Base-by-base conservation (phyloP, 2,888 invertebrate genomes). In the Timema cristinae region DNA sequence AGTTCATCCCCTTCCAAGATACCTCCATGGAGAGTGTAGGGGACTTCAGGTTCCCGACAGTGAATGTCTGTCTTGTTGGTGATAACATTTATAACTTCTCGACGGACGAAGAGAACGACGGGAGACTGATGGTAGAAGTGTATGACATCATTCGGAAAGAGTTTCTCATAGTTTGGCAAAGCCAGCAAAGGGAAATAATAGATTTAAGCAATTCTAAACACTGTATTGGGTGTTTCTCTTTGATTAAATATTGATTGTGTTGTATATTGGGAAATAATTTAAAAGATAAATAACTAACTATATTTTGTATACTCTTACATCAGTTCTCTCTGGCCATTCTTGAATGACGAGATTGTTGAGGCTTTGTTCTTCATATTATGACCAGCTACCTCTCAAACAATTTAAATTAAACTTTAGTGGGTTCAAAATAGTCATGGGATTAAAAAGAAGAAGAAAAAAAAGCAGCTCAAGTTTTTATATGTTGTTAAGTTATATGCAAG, bases 81-180 rank as follows among this genome's bases (percentile, higher is more conserved):
- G 63, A 71, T 49, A 52, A 48, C n/a, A 75, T 75, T 47, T 75
- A 67, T 52, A 66, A 68, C 15, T 75, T 75, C 56, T 70, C 72
- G 10, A 67, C 72, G 13, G 72, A 75, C 69, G 68, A 72, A 7
- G 48, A 56, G 10, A 51, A 50, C 15, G 32, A 50, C 16, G 32
- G 32, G 32, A 13, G 47, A 9, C 66, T 71, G 61, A 69, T 49
- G 59, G 66, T 75, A 47, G 74, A 75, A 71, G 47, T 52, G n/a
- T 75, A 72, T 67, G 59, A 66, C 13, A 71, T 73, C 5, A 50
- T 15, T 10, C 32, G 56, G 6, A 59, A 66, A n/a, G 47, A 32
- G 48, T 75, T 75, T 50, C 68, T 50, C 13, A 63, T 73, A 49
- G 48, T 72, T 6, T 74, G 74, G 74, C n/a, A 67, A 16, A 54